phyloP scores from a whole-genome alignment of 2,888 invertebrate genomes.

The Archips crataeganus region DNA sequence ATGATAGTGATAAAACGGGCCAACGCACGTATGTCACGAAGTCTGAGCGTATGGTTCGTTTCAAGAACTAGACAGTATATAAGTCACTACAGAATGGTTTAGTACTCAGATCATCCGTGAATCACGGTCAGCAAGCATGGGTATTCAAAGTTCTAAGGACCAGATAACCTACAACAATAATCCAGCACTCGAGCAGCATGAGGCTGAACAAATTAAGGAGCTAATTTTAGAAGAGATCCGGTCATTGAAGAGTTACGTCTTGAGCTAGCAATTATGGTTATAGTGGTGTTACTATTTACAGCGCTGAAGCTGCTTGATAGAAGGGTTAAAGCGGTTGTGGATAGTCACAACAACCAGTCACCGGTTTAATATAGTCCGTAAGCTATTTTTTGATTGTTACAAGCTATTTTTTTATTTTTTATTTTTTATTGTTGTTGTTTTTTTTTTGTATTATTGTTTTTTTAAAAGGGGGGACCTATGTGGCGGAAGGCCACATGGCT shows the following conservation, averaged over 20 bases:
- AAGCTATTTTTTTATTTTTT: no score
- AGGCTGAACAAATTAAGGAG: background rate
- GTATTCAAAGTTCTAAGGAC: background rate
- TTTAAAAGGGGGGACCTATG: no score
- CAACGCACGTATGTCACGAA: no score
- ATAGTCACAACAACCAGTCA: background rate
- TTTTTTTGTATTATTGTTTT: no score
- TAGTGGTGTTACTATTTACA: background rate
- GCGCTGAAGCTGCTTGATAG: background rate
- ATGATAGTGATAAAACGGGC: no score
- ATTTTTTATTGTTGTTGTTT: no score
- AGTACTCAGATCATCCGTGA: no score
- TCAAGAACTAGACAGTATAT: no score
- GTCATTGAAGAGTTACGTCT: background rate
- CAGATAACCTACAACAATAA: background rate
- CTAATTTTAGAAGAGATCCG: background rate
- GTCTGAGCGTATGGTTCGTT: no score
- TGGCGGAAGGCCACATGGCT: no score
- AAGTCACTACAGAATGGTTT: no score
- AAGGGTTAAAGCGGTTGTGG: background rate
- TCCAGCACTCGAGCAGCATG: background rate
- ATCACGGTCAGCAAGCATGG: background rate
- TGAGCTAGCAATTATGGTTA: background rate
- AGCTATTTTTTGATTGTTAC: no score
- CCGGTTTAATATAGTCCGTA: background rate